Conservation (phyloP, 2,113 vertebrate species). For the Puma concolor region DNA sequence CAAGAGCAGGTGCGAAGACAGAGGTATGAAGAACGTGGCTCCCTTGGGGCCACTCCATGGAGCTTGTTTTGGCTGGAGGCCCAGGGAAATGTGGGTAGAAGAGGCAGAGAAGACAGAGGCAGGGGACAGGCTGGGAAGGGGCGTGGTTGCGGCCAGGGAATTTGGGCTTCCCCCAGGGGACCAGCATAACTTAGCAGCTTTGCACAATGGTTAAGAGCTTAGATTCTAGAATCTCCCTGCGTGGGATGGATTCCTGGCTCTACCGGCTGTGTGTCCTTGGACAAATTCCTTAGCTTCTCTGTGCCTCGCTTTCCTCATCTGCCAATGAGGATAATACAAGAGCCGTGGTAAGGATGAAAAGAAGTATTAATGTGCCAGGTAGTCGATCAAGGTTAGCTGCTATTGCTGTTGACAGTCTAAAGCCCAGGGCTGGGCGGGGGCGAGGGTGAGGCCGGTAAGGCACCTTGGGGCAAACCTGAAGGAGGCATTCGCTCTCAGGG, state of each 20-base stretch:
- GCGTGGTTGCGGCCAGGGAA: neutral
- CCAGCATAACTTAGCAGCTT: neutral
- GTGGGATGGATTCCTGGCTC: neutral
- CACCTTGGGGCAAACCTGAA: neutral
- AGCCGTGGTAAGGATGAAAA: neutral
- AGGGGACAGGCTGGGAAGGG: neutral
- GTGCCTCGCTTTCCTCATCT: neutral
- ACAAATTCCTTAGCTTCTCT: neutral
- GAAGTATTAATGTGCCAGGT: neutral
- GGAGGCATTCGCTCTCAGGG: neutral
- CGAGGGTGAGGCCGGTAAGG: neutral
- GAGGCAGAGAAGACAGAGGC: neutral
- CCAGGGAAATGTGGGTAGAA: neutral
- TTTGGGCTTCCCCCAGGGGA: neutral
- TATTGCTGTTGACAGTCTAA: neutral
- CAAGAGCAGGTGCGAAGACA: neutral
- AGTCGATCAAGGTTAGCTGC: neutral
- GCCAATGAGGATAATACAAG: neutral
- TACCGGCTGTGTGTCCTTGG: neutral
- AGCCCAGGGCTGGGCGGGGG: neutral
- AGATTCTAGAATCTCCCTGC: neutral
- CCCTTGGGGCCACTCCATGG: neutral
- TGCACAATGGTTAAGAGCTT: neutral
- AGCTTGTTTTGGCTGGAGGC: neutral
- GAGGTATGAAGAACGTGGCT: neutral